phyloP scores from a whole-genome alignment of 2,113 vertebrate genomes.

The Myotis brandtii region DNA sequence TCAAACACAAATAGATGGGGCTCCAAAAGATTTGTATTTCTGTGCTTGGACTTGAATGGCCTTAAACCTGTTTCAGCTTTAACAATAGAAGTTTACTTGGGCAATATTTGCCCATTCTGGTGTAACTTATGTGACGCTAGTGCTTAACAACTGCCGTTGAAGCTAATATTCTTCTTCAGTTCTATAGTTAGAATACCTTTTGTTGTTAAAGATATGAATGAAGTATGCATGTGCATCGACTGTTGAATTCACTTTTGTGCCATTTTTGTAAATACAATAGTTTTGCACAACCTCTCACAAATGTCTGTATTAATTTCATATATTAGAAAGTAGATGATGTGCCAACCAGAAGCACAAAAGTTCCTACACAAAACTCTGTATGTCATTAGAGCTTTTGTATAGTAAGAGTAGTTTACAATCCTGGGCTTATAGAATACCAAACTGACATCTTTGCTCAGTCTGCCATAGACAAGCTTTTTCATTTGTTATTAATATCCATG shows the following conservation, averaged over 20 bases:
- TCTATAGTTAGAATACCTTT: constrained; percentile 88
- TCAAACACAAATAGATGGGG: constrained; percentile 82
- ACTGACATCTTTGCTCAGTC: constrained; percentile 64
- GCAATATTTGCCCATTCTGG: constrained; percentile 95
- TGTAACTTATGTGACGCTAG: constrained; percentile 90
- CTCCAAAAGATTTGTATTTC: constrained; percentile 88
- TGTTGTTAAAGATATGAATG: constrained; percentile 88
- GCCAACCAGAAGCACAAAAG: constrained; percentile 89
- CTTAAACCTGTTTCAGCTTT: constrained; percentile 94
- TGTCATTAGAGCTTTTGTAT: constrained; percentile 80
- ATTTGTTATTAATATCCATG: constrained; percentile 56
- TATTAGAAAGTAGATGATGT: constrained; percentile 86
- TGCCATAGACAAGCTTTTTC: constrained; percentile 64
- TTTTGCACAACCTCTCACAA: constrained; percentile 97
- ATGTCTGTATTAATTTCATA: constrained; percentile 86
- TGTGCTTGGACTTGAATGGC: constrained; percentile 91
- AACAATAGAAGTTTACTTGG: constrained; percentile 92
- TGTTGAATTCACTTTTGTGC: constrained; percentile 96
- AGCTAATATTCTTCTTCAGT: constrained; percentile 87
- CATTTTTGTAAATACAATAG: constrained; percentile 99
- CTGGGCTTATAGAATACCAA: constrained; percentile 70
- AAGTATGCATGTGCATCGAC: constrained; percentile 95
- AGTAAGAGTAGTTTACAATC: constrained; percentile 78
- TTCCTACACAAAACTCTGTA: constrained; percentile 81
- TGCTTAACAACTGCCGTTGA: constrained; percentile 89